Evolutionary conservation across 2,113 vertebrate genomes (phyloP).

Genomic region (Gymnogyps californianus): DNA sequence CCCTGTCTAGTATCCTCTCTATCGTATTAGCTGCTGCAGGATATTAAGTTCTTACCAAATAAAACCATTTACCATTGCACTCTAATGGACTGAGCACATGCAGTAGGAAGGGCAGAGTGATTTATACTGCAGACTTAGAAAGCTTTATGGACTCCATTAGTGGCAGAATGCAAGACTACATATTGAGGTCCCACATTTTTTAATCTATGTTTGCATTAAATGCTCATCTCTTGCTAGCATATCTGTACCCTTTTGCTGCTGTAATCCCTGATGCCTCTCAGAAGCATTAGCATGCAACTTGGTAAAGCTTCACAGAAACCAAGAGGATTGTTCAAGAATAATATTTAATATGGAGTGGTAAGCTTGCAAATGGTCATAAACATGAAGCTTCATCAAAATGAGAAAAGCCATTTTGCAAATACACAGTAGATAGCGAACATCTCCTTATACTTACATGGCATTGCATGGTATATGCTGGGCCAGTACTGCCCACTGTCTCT

Average conservation of each 20-base stretch:
- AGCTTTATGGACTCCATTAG: slow-evolving; percentile 35
- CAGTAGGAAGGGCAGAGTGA: not conserved
- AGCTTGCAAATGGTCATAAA: not conserved
- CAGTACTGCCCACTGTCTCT: slow-evolving; percentile 97
- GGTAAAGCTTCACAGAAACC: not conserved
- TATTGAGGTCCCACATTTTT: not conserved
- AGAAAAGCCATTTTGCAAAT: not conserved
- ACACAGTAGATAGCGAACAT: not conserved
- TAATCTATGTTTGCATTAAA: not conserved
- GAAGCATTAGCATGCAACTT: not conserved
- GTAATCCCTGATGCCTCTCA: not conserved
- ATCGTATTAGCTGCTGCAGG: not conserved
- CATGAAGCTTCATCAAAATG: not conserved
- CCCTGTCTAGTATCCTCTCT: not conserved
- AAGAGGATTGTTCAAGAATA: not conserved
- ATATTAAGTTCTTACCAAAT: slow-evolving; percentile 9
- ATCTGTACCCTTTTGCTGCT: not conserved
- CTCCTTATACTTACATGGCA: slow-evolving; percentile 86
- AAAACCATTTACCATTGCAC: not conserved
- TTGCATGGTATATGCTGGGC: slow-evolving; percentile 92
- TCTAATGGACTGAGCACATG: not conserved
- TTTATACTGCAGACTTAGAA: slow-evolving; percentile 22
- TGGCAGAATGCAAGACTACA: not conserved
- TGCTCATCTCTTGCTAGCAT: not conserved
- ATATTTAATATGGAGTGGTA: not conserved